phyloP scores from a whole-genome alignment of 2,888 invertebrate species.

The Eristalis intricaria region DNA sequence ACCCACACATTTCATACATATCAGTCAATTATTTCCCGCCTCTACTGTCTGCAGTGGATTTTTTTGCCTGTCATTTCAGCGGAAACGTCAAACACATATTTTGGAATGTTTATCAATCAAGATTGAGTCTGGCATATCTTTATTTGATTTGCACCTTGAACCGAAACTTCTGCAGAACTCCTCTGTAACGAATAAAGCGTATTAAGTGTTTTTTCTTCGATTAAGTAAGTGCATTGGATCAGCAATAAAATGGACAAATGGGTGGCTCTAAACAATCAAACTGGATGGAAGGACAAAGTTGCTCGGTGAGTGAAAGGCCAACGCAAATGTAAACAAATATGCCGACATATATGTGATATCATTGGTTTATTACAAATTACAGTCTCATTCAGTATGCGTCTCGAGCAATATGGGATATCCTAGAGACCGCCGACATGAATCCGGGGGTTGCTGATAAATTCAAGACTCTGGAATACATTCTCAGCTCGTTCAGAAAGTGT shows the following conservation, averaged over 20 bases:
- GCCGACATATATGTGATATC: constrained; percentile 15
- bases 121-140: constrained; percentile 18
- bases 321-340: constrained; percentile 27
- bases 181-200: neutral
- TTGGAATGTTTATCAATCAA: constrained; percentile 39
- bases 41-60: constrained; percentile 3
- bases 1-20: too few relatives aligned
- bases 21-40: neutral
- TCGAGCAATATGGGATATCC: constrained; percentile 89
- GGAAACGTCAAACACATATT: constrained; percentile 9
- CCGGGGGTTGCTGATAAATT: constrained; percentile 87
- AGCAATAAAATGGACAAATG: constrained; percentile 77
- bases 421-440: constrained; percentile 83
- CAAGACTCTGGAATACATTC: constrained; percentile 90
- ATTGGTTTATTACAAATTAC: constrained; percentile 73
- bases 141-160: constrained; percentile 43
- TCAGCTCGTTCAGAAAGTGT: constrained; percentile 94
- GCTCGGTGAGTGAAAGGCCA: constrained; percentile 76
- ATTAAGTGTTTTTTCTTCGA: neutral
- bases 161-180: constrained; percentile 8
- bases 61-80: neutral
- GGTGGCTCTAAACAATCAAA: constrained; percentile 79
- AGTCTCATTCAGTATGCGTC: constrained; percentile 93
- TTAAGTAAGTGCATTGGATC: neutral
- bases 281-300: constrained; percentile 80